phyloP scores from a whole-genome alignment of 2,888 invertebrate genomes.

The Papilio demoleus region DNA sequence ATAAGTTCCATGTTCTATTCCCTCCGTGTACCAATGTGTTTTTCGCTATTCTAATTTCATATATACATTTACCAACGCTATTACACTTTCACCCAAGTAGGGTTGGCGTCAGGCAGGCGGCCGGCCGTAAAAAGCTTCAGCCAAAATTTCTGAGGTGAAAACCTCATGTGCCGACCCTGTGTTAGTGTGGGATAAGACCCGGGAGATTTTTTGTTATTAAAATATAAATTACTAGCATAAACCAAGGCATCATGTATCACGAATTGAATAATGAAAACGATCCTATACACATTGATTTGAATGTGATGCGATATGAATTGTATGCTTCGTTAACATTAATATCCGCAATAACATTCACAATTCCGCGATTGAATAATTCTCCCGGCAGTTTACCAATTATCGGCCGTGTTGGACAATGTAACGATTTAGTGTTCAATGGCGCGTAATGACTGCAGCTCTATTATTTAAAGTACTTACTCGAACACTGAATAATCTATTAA shows the following conservation, averaged over 20 bases:
- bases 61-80: too few species aligned
- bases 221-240: neutral
- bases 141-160: too few species aligned
- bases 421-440: constrained; percentile 24
- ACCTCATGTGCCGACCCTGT: too few species aligned
- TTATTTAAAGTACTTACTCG: constrained; percentile 12
- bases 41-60: too few species aligned
- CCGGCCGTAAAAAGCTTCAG: too few species aligned
- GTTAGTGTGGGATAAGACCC: too few species aligned
- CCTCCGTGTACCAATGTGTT: too few species aligned
- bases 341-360: constrained; percentile 24
- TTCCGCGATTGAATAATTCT: constrained; percentile 24
- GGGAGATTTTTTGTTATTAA: neutral
- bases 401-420: constrained; percentile 1
- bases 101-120: too few species aligned
- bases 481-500: neutral
- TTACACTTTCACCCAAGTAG: too few species aligned
- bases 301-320: constrained; percentile 15
- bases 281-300: constrained; percentile 7
- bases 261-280: constrained; percentile 8
- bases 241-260: neutral
- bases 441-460: constrained; percentile 7
- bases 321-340: constrained; percentile 30
- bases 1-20: too few species aligned
- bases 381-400: constrained; percentile 30